Evolutionary conservation across 1,140 invertebrate genomes (phyloP), one percentile per base, ranked within the genome.

Genomic region (Parasteatoda tepidariorum): DNA sequence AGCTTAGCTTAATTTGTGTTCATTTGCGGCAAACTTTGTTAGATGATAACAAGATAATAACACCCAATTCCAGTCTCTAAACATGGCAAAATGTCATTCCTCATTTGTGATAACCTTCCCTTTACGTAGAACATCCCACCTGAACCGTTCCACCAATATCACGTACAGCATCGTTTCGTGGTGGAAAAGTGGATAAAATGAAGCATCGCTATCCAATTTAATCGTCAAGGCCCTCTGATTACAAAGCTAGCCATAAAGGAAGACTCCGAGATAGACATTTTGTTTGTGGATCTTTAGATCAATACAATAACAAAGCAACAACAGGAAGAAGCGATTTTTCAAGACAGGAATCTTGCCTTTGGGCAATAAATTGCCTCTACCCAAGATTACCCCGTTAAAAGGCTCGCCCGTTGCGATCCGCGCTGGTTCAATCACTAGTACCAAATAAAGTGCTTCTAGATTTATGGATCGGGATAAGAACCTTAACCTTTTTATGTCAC

Each of bases 401-500:
- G 59, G 34, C 74, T 48, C 55, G 61, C 74, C 38, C 74, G 62
- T 57, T 66, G 48, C 34, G 59, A 54, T 75, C 59, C 55, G 31
- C 71, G 48, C 34, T 64, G 74, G 26, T 55, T 78, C 74, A 78
- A 78, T 78, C 74, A 78, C 74, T 66, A 41, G 74, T 78, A 34
- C 74, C 61, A 78, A 78, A 78, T 78, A 78, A 78, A 78, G 74
- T 78, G 74, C 74, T 78, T 57, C 30, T 66, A 78, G 74, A 78
- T 78, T 78, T 78, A 78, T 78, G 74, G 74, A 78, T 62, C 28
- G 54, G 74, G 74, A 78, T 78, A 78, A 78, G 74, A 78, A 78
- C 74, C 74, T 66, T 78, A 78, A 78, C 74, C 74, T 66, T 78
- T 78, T 78, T 78, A 78, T 75, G 71, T 78, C 74, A 78, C 74